Conservation (phyloP, 2,888 invertebrate genomes). For the Ferdinandea cuprea region DNA sequence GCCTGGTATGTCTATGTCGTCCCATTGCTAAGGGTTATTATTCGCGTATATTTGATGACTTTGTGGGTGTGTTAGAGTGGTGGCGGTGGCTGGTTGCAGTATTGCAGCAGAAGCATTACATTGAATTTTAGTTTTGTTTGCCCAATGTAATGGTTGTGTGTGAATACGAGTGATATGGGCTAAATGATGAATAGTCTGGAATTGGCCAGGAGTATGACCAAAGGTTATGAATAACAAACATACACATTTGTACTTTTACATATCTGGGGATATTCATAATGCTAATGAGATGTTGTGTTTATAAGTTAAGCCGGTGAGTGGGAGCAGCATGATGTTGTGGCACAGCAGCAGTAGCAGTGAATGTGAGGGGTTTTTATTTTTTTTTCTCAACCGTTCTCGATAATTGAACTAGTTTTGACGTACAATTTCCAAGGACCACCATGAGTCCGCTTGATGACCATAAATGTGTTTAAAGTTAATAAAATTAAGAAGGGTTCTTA, state of each 20-base stretch:
- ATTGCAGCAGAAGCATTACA: conserved; percentile 56
- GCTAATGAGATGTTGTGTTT: conserved; percentile 71
- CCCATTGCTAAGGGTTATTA: conserved; percentile 70
- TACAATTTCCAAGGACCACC: too few species aligned
- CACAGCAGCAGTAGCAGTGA: conserved; percentile 15
- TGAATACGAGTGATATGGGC: conserved; percentile 64
- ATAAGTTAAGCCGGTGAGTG: conserved; percentile 38
- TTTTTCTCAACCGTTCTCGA: too few species aligned
- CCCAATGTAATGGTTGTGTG: conserved; percentile 42
- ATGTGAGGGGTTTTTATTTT: conserved; percentile 13
- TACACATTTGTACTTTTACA: conserved; percentile 24
- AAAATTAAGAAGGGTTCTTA: too few species aligned
- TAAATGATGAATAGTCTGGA: conserved; percentile 64
- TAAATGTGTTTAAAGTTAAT: too few species aligned
- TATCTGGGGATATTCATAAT: conserved; percentile 52
- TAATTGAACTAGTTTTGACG: conserved; percentile 26
- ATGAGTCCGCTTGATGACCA: too few species aligned
- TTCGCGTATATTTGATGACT: conserved; percentile 51
- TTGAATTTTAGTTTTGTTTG: conserved; percentile 30
- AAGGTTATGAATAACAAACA: conserved; percentile 26
- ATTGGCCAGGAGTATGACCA: conserved; percentile 2
- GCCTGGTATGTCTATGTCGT: too few species aligned
- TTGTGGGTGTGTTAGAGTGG: conserved; percentile 27
- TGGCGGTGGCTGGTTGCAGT: conserved; percentile 29
- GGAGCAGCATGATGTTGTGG: conserved; percentile 23